Conservation (phyloP, 1,140 invertebrate species). For the Dendroctonus ponderosae region DNA sequence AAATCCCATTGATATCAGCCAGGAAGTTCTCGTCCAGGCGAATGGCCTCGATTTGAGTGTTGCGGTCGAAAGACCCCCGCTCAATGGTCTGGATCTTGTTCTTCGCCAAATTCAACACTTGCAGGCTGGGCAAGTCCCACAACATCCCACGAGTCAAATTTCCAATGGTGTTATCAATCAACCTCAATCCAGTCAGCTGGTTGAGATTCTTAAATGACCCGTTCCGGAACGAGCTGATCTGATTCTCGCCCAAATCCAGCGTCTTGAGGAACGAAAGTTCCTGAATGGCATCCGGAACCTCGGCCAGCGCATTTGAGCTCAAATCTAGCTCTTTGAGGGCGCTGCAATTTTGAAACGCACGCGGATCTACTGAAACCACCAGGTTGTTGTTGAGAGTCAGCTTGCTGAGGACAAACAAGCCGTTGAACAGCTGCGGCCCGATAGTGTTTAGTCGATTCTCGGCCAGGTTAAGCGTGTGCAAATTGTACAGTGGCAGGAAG, state of each 20-base stretch:
- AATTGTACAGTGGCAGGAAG: conserved; percentile 80
- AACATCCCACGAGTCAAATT: conserved; percentile 83
- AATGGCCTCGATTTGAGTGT: conserved; percentile 77
- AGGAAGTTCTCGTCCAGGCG: conserved; percentile 83
- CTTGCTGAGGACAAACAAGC: conserved; percentile 78
- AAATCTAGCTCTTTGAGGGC: conserved; percentile 88
- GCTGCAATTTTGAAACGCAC: conserved; percentile 87
- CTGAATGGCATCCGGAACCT: conserved; percentile 78
- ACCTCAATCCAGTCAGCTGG: conserved; percentile 77
- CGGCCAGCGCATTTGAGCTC: conserved; percentile 76
- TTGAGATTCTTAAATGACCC: conserved; percentile 80
- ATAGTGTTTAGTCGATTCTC: conserved; percentile 80
- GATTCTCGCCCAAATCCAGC: conserved; percentile 83
- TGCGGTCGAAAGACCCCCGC: conserved; percentile 76
- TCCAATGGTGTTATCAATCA: conserved; percentile 84
- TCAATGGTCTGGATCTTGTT: conserved; percentile 85
- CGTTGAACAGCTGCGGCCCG: conserved; percentile 79
- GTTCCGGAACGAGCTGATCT: conserved; percentile 75
- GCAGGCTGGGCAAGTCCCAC: conserved; percentile 75
- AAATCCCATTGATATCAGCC: conserved; percentile 82
- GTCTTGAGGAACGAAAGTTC: conserved; percentile 81
- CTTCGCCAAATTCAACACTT: conserved; percentile 82
- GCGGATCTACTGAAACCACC: conserved; percentile 73
- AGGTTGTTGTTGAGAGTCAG: conserved; percentile 82
- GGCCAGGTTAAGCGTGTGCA: conserved; percentile 81